Conservation (phyloP, 2,888 invertebrate species). For the Coenonympha glycerion region DNA sequence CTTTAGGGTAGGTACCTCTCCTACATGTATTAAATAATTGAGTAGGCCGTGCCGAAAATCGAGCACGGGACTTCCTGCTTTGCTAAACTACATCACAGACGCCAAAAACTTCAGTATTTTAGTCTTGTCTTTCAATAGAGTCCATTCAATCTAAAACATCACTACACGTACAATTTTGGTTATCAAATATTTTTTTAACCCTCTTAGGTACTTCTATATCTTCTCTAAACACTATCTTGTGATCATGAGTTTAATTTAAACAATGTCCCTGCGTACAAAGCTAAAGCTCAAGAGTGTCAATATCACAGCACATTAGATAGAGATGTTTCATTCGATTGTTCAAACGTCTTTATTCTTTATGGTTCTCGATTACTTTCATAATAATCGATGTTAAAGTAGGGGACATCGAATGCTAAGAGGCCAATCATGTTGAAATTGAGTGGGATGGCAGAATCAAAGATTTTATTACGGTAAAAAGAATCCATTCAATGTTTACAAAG, state of each 20-base stretch:
- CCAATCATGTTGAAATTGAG: neutral
- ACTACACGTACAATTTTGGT: neutral
- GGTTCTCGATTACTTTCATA: constrained; percentile 3
- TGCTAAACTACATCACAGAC: too few relatives aligned
- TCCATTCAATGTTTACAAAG: too few relatives aligned
- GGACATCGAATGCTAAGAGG: neutral
- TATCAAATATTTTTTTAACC: constrained; percentile 3
- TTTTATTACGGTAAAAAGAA: too few relatives aligned
- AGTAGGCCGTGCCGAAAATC: too few relatives aligned
- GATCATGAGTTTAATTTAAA: constrained; percentile 1
- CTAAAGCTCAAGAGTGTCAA: neutral
- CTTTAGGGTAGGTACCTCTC: too few relatives aligned
- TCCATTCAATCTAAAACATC: too few relatives aligned
- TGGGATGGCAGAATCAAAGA: too few relatives aligned
- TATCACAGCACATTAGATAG: neutral
- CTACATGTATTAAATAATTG: too few relatives aligned
- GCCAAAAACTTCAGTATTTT: too few relatives aligned
- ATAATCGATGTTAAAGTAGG: neutral
- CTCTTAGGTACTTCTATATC: neutral
- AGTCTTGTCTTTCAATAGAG: too few relatives aligned
- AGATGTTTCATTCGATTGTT: constrained; percentile 7
- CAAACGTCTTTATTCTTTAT: neutral
- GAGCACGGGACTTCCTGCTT: too few relatives aligned
- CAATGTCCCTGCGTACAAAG: neutral
- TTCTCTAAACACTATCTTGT: neutral